Evolutionary conservation across 2,888 invertebrate species (phyloP).

Genomic region (Pemphredon lugubris): DNA sequence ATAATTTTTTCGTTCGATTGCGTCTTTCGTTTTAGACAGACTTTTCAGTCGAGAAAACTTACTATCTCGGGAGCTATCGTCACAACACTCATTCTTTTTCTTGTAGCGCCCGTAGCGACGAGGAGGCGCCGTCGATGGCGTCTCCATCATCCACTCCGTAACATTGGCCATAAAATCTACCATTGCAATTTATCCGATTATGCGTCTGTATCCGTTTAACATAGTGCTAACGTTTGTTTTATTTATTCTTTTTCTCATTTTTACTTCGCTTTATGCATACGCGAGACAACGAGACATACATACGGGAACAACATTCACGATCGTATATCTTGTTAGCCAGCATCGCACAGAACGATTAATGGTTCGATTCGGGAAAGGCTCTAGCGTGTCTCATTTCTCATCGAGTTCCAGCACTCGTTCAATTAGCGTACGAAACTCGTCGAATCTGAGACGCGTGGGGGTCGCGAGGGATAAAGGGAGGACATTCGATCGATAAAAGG

Average conservation of each 20-base stretch:
- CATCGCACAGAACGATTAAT: too few relatives aligned
- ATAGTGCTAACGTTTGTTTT: too few relatives aligned
- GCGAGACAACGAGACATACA: too few relatives aligned
- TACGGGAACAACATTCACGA: too few relatives aligned
- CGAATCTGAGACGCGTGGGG: background rate
- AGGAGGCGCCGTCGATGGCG: conserved; percentile 72
- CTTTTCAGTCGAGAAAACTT: conserved; percentile 74
- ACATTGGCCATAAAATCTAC: conserved; percentile 77
- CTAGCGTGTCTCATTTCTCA: too few relatives aligned
- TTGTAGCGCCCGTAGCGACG: conserved; percentile 79
- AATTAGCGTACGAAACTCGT: background rate
- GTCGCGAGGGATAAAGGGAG: background rate
- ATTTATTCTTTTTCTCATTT: too few relatives aligned
- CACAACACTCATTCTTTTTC: conserved; percentile 81
- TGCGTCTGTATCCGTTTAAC: conserved; percentile 35
- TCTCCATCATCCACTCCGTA: conserved; percentile 77
- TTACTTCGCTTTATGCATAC: too few relatives aligned
- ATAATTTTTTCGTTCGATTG: conserved; percentile 44
- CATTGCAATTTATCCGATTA: conserved; percentile 69
- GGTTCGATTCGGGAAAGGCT: too few relatives aligned
- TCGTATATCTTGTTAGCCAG: too few relatives aligned
- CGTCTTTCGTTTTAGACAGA: conserved; percentile 46
- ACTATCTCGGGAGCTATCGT: conserved; percentile 80
- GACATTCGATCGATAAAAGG: too few relatives aligned
- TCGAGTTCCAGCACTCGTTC: too few relatives aligned